These are phyloP conservation scores for Alviniconcha marisindica DNA, from an alignment of 1,140 invertebrate species.

Conservation along the genomic window DNA sequence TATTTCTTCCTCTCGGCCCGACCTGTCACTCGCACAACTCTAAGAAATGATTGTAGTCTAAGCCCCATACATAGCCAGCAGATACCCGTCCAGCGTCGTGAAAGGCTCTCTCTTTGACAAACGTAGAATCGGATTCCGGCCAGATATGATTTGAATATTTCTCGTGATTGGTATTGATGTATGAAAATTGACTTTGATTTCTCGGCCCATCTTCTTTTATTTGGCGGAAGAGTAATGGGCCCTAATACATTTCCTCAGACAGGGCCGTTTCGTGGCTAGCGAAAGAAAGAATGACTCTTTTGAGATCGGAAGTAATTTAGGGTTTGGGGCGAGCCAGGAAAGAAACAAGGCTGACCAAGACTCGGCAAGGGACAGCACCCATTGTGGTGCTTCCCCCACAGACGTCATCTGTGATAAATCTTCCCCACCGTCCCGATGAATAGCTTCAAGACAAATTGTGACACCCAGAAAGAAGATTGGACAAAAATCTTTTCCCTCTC, in stretches of 20 bases:
- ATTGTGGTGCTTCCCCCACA: background rate
- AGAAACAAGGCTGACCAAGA: slow-evolving; percentile 2
- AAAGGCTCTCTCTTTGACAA: slow-evolving; percentile 30
- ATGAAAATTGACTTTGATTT: slow-evolving; percentile 40
- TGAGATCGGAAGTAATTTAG: slow-evolving; percentile 35
- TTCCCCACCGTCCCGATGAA: slow-evolving; percentile 12
- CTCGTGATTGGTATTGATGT: slow-evolving; percentile 36
- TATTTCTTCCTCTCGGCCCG: background rate
- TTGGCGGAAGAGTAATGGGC: background rate
- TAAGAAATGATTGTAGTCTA: slow-evolving; percentile 3
- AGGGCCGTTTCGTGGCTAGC: background rate
- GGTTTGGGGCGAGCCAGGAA: background rate
- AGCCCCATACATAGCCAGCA: background rate
- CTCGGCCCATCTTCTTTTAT: slow-evolving; percentile 17
- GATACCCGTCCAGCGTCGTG: background rate
- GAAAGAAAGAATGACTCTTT: slow-evolving; percentile 35
- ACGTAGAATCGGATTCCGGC: slow-evolving; percentile 23
- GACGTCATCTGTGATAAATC: slow-evolving; percentile 34
- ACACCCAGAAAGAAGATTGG: slow-evolving; percentile 44
- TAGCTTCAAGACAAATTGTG: slow-evolving; percentile 47
- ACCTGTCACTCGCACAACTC: background rate
- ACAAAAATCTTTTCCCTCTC: slow-evolving; percentile 44
- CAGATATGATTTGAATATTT: slow-evolving; percentile 37
- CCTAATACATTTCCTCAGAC: slow-evolving; percentile 14
- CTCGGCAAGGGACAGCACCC: slow-evolving; percentile 16